phyloP scores from a whole-genome alignment of 2,113 vertebrate genomes.

The Serinus canaria region DNA sequence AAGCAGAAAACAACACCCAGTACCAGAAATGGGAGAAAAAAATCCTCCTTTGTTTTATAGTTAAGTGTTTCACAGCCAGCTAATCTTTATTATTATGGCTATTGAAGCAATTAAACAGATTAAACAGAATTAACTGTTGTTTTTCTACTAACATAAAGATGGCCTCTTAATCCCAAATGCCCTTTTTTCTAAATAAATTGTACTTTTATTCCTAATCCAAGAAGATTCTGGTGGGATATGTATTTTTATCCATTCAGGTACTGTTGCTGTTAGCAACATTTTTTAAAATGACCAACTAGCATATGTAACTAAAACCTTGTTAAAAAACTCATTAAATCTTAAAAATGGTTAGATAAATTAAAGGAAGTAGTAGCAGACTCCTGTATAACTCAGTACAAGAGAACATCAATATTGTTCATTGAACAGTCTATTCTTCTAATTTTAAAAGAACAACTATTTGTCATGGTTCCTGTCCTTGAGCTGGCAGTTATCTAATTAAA shows the following conservation, averaged over 20 bases:
- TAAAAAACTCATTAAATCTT: constrained; percentile 61
- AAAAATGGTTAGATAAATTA: constrained; percentile 67
- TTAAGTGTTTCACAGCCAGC: constrained; percentile 42
- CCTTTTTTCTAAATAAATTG: neutral
- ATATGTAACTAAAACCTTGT: neutral
- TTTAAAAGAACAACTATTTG: constrained; percentile 80
- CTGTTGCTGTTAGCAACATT: neutral
- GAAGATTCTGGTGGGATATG: neutral
- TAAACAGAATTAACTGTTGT: constrained; percentile 40
- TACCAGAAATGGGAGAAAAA: neutral
- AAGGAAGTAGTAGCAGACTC: constrained; percentile 48
- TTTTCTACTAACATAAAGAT: constrained; percentile 37
- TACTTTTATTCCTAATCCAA: neutral
- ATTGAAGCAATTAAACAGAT: constrained; percentile 44
- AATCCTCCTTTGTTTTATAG: constrained; percentile 9
- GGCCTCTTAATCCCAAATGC: constrained; percentile 45
- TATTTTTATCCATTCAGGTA: neutral
- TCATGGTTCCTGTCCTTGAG: constrained; percentile 75
- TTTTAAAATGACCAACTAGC: constrained; percentile 27
- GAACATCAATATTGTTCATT: constrained; percentile 74
- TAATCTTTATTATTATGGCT: constrained; percentile 54
- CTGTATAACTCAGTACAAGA: constrained; percentile 58
- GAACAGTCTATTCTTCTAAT: constrained; percentile 75
- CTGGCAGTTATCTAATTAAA: constrained; percentile 81
- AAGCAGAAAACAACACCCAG: neutral